Conservation (phyloP, 23 tunicate species). For the Styela plicata region DNA sequence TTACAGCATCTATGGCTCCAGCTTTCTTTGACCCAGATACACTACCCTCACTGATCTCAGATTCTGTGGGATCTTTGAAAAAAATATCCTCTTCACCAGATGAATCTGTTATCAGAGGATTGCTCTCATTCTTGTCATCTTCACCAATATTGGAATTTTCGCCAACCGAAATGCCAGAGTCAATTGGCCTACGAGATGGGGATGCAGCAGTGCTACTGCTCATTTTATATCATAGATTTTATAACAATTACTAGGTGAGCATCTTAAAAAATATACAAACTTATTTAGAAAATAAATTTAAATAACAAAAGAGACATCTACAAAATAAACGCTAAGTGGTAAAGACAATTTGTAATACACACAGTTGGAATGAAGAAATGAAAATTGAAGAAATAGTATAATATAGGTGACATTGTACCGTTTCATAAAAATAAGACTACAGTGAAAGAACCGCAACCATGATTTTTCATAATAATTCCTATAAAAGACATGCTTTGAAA, state of each 20-base stretch:
- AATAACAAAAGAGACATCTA: neutral
- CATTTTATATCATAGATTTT: neutral
- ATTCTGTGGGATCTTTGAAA: neutral
- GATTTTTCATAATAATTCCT: neutral
- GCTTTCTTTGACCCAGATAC: neutral
- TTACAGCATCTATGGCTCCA: neutral
- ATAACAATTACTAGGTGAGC: neutral
- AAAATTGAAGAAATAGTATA: too few species aligned
- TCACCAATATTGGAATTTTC: neutral
- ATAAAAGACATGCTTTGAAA: too few species aligned
- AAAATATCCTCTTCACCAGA: neutral
- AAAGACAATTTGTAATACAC: too few species aligned
- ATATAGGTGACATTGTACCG: neutral
- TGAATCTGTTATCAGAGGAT: neutral
- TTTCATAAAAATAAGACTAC: neutral
- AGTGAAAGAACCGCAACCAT: neutral
- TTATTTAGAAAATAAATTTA: neutral
- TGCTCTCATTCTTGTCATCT: neutral
- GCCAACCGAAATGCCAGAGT: neutral
- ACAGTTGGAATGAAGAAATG: neutral
- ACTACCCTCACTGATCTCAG: neutral
- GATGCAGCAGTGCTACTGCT: neutral
- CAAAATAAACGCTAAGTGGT: neutral
- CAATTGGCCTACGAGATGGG: neutral
- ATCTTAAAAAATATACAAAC: slow-evolving; percentile 27